These are phyloP conservation scores for Drosophila borborema DNA, from an alignment of 2,888 invertebrate species.

Conservation along the genomic window DNA sequence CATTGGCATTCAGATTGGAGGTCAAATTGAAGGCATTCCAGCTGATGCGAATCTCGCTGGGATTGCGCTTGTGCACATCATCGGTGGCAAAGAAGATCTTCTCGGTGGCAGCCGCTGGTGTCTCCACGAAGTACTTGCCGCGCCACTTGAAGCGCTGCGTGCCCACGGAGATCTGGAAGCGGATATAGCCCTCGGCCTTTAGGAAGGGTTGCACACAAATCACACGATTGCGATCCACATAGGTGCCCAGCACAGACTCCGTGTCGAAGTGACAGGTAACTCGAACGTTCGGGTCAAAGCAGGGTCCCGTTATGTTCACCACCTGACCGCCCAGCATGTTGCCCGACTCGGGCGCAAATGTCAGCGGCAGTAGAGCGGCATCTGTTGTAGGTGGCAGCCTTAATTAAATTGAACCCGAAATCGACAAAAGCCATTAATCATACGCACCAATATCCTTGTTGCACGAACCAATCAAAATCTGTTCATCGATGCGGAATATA, in stretches of 20 bases:
- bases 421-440: slow-evolving; percentile 5
- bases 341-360: slow-evolving; percentile 97
- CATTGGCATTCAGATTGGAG: slow-evolving; percentile 90
- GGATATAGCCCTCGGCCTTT: slow-evolving; percentile 94
- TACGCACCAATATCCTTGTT: slow-evolving; percentile 93
- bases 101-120: slow-evolving; percentile 94
- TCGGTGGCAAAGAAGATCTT: slow-evolving; percentile 92
- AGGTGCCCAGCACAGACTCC: slow-evolving; percentile 91
- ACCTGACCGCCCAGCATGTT: slow-evolving; percentile 99
- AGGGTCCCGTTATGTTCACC: slow-evolving; percentile 98
- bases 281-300: slow-evolving; percentile 91
- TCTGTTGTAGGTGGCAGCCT: slow-evolving; percentile 85
- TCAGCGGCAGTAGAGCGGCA: slow-evolving; percentile 91
- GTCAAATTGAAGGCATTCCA: slow-evolving; percentile 96
- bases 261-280: slow-evolving; percentile 94
- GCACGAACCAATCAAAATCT: slow-evolving; percentile 96
- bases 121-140: slow-evolving; percentile 96
- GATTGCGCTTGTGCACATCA: slow-evolving; percentile 90
- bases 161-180: slow-evolving; percentile 93
- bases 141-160: slow-evolving; percentile 94
- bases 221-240: slow-evolving; percentile 92
- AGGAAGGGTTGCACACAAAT: slow-evolving; percentile 95
- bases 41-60: slow-evolving; percentile 90
- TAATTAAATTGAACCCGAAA: slow-evolving; percentile 9
- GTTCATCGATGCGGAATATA: slow-evolving; percentile 97